These are phyloP conservation scores for Xestia ashworthii DNA, from an alignment of 2,888 invertebrate species.

Conservation along the genomic window DNA sequence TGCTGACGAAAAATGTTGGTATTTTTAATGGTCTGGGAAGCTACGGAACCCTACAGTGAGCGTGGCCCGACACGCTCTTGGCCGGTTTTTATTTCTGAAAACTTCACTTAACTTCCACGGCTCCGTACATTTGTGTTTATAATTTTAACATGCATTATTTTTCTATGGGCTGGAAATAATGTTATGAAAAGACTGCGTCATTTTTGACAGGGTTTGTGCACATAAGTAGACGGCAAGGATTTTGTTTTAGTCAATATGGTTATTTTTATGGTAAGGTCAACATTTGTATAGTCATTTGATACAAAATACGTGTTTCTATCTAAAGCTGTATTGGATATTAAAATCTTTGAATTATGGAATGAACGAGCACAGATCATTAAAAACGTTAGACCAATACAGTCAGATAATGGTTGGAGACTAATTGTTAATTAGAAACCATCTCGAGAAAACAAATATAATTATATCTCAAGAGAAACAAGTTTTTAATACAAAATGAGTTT, in stretches of 20 bases:
- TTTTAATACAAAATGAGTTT: neutral
- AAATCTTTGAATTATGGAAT: neutral
- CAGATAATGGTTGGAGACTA: too few relatives aligned
- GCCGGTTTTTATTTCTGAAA: conserved; percentile 49
- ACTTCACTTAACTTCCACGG: conserved; percentile 34
- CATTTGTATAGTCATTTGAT: neutral
- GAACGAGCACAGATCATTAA: neutral
- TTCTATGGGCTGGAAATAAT: neutral
- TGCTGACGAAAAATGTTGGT: too few relatives aligned
- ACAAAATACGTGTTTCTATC: neutral
- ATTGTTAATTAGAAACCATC: neutral
- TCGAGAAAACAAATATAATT: neutral
- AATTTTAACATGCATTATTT: conserved; percentile 30
- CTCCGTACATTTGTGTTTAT: conserved; percentile 28
- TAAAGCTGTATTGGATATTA: neutral
- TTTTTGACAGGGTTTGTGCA: neutral
- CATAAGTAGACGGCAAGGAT: neutral
- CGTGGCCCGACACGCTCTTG: too few relatives aligned
- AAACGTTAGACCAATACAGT: neutral
- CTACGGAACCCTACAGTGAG: too few relatives aligned
- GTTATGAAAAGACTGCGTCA: neutral
- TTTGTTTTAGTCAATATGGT: neutral
- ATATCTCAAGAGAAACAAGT: neutral
- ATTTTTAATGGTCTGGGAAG: too few relatives aligned
- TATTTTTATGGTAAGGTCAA: neutral